These are phyloP conservation scores for Muscicapa comitata DNA, from an alignment of 2,797 vertebrate genomes.

Conservation along the genomic window DNA sequence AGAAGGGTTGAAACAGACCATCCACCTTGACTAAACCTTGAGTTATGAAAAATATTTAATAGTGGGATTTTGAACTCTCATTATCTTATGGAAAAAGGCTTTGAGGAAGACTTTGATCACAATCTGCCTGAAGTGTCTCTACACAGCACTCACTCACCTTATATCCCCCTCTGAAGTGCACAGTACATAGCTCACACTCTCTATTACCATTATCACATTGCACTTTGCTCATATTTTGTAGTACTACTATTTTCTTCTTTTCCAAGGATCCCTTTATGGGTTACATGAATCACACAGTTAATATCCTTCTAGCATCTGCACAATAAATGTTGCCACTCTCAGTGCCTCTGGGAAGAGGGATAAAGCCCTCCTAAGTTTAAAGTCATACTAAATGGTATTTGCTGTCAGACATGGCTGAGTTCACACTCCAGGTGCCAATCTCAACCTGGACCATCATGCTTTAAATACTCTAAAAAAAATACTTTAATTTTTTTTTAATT, in stretches of 20 bases:
- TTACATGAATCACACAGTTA: neutral
- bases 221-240: neutral
- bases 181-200: neutral
- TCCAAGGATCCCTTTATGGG: neutral
- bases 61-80: neutral
- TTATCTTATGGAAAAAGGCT: neutral
- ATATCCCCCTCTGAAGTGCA: rapidly evolving
- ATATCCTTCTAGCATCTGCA: neutral
- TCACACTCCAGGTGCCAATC: neutral
- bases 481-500: neutral
- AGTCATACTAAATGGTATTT: neutral
- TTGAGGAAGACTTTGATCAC: neutral
- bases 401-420: rapidly evolving
- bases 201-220: rapidly evolving
- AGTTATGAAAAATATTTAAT: neutral
- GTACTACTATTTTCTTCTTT: neutral
- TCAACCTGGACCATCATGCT: neutral
- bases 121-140: neutral
- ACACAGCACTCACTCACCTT: neutral
- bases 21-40: neutral
- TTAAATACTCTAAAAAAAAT: neutral
- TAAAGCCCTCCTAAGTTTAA: neutral
- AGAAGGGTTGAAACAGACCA: neutral
- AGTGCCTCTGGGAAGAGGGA: neutral
- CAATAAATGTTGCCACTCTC: neutral